A percentile compares a stretch with the other conserved stretches of the same genome.
phyloP scores from a whole-genome alignment of 1,140 invertebrate species.

The Cecropterus lyciades region DNA sequence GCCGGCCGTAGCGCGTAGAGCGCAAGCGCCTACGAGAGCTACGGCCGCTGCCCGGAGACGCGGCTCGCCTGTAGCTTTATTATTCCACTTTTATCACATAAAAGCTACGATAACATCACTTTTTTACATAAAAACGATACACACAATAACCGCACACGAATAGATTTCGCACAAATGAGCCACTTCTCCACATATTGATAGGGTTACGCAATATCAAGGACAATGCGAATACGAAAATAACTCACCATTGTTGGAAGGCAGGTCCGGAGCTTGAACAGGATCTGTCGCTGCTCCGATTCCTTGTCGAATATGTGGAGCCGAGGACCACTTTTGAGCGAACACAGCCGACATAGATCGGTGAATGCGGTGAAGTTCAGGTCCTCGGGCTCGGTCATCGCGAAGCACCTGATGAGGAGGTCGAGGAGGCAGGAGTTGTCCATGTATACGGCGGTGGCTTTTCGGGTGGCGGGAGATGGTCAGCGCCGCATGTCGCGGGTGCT shows the following conservation, averaged over 20 bases:
- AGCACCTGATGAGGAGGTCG: constrained; percentile 84
- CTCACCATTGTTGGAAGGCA: constrained; percentile 88
- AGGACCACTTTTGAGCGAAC: constrained; percentile 87
- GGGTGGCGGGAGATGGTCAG: constrained; percentile 75
- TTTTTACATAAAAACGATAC: constrained; percentile 11
- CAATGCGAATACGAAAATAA: constrained; percentile 40
- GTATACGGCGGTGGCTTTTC: constrained; percentile 72
- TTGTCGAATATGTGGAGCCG: constrained; percentile 89
- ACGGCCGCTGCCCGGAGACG: constrained; percentile 48
- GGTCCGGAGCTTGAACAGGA: constrained; percentile 88
- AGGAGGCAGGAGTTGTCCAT: constrained; percentile 85
- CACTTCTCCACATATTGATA: neutral
- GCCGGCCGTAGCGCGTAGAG: constrained; percentile 61
- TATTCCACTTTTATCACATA: constrained; percentile 41
- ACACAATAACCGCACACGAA: neutral
- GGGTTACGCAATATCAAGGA: constrained; percentile 41
- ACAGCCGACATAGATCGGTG: constrained; percentile 88
- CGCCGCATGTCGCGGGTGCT: constrained; percentile 67
- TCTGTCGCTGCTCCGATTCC: constrained; percentile 88
- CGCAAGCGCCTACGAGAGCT: constrained; percentile 70
- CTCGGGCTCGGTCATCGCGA: constrained; percentile 87
- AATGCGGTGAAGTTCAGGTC: constrained; percentile 87
- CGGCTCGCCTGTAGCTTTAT: constrained; percentile 35
- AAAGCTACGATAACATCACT: constrained; percentile 24
- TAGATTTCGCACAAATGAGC: neutral